Conservation (phyloP, 2,113 vertebrate species). For the Sminthopsis crassicaudata region DNA sequence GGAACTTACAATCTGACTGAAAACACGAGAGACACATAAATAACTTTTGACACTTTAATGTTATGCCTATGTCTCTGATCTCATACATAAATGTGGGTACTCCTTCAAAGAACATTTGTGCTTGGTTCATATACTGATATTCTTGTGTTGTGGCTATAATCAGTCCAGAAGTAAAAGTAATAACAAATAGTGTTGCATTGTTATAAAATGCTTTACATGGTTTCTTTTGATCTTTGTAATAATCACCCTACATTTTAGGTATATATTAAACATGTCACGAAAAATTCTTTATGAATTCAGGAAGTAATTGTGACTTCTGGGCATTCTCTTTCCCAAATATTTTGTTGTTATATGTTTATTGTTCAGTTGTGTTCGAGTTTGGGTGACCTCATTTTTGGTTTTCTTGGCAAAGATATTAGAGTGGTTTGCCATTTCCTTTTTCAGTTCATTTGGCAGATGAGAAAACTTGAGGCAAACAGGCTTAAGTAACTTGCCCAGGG, state of each 20-base stretch:
- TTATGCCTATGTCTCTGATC: neutral
- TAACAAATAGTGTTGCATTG: neutral
- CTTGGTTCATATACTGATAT: neutral
- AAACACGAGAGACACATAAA: neutral
- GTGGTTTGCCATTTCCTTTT: too few relatives aligned
- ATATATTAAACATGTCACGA: neutral
- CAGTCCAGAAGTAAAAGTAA: neutral
- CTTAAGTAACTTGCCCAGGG: too few relatives aligned
- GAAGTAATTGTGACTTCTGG: neutral
- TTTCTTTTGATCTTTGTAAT: neutral
- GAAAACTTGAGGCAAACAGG: too few relatives aligned
- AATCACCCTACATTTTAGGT: neutral
- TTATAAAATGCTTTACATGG: neutral
- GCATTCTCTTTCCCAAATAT: neutral
- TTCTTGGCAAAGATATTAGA: too few relatives aligned
- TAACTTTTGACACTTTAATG: neutral
- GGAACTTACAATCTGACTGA: neutral
- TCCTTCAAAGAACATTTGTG: neutral
- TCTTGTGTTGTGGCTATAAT: neutral
- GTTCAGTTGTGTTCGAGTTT: neutral
- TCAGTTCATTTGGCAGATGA: too few relatives aligned
- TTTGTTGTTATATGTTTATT: neutral
- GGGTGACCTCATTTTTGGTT: neutral
- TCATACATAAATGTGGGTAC: neutral
- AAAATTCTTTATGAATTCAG: neutral